phyloP scores from a whole-genome alignment of 2,888 invertebrate genomes.

The Smittia aterrima region DNA sequence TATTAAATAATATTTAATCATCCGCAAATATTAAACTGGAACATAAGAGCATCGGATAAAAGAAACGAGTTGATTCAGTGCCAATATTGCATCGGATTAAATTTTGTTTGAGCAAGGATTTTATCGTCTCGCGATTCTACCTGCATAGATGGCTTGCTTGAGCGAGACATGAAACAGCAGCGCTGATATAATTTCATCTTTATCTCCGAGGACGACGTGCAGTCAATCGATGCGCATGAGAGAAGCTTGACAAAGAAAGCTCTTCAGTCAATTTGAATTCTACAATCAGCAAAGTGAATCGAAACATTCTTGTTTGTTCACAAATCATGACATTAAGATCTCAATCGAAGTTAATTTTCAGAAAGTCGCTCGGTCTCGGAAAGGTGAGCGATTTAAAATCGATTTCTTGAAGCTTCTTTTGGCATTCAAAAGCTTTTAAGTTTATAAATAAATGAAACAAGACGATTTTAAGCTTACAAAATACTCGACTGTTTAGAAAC shows the following conservation, averaged over 20 bases:
- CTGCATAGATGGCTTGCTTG: neutral
- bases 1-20: conserved; percentile 38
- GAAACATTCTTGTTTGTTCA: no score
- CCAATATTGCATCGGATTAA: conserved; percentile 25
- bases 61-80: conserved; percentile 31
- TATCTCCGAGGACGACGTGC: no score
- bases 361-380: neutral
- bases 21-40: conserved; percentile 39
- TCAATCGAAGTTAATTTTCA: neutral
- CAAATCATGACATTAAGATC: no score
- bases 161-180: neutral
- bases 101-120: neutral
- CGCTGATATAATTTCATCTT: neutral
- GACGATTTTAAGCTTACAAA: neutral
- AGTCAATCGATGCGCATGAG: no score
- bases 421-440: neutral
- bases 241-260: no score
- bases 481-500: no score
- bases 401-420: neutral
- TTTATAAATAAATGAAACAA: neutral
- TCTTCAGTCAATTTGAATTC: no score
- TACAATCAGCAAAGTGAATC: no score
- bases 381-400: neutral
- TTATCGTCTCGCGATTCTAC: neutral
- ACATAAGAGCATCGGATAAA: neutral